Base-by-base conservation (phyloP, 1,140 invertebrate genomes). In the Coptotermes formosanus region DNA sequence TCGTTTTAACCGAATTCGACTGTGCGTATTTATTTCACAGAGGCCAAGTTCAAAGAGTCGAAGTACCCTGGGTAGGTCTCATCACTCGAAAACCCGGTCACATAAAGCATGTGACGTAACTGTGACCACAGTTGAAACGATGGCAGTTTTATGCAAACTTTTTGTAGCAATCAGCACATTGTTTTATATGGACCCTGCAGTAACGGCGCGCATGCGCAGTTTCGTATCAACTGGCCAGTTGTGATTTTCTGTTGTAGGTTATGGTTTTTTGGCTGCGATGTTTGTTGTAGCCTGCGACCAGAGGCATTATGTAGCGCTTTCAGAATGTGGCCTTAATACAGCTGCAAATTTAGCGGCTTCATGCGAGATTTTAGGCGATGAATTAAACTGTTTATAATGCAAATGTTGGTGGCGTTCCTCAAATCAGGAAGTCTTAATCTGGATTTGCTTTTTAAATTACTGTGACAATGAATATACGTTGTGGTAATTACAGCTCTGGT, bases 251-350 rank as follows among this genome's bases (percentile, higher is more conserved):
- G 64, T 69, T 4, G 64, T 69, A 69, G 64, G 64, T n/a, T 69
- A 8, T 25, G 64, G 64, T n/a, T 69, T n/a, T 69, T 69, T 69
- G 64, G 64, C n/a, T 69, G 64, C 64, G 64, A n/a, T 69, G 64
- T 3, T 69, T 69, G 64, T 69, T 69, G n/a, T 64, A 64, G 16
- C 59, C 64, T 9, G 64, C n/a, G 64, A 69, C 64, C 64, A 69
- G 3, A 69, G 64, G n/a, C n/a, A 69, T 69, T 25, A n/a, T 69
- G 64, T 69, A 69, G 25, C 25, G 64, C 23, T 21, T n/a, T 69
- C 64, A n/a, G 25, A 69, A 69, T 69, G n/a, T n/a, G n/a, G 64
- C 64, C 64, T 69, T 69, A 21, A 69, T 69, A n/a, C 64, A 69
- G 64, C n/a, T n/a, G 59, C 14, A 69, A 30, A 69, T 69, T 69